Conservation (phyloP, 1,140 invertebrate genomes). For the Lerema accius region DNA sequence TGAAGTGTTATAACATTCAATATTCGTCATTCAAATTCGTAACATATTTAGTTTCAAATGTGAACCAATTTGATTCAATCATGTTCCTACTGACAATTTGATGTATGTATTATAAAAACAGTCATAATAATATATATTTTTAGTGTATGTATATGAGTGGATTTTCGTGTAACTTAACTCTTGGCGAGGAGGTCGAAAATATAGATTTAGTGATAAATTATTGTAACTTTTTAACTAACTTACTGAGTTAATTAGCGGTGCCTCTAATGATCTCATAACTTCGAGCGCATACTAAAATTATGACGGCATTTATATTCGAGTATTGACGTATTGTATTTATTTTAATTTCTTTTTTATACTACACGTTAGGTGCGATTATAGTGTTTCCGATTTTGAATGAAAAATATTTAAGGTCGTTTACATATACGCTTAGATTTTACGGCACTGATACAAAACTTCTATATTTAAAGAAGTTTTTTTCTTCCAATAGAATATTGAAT, state of each 20-base stretch:
- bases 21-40: too few relatives aligned
- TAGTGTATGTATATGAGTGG: conserved; percentile 12
- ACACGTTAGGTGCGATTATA: background rate
- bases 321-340: conserved; percentile 21
- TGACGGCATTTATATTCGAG: conserved; percentile 38
- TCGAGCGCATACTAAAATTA: conserved; percentile 39
- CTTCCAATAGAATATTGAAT: too few relatives aligned
- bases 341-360: background rate
- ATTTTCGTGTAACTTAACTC: conserved; percentile 20
- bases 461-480: background rate
- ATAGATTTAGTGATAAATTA: conserved; percentile 16
- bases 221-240: conserved; percentile 24
- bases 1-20: too few relatives aligned
- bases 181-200: background rate
- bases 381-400: background rate
- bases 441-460: too few relatives aligned
- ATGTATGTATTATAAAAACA: too few relatives aligned
- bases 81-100: too few relatives aligned
- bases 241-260: conserved; percentile 42
- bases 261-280: conserved; percentile 57
- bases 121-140: too few relatives aligned
- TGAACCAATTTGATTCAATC: too few relatives aligned
- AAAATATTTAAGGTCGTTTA: too few relatives aligned
- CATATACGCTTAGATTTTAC: too few relatives aligned
- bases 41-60: too few relatives aligned